Conservation (phyloP, 1,140 invertebrate species). For the Myzus persicae region DNA sequence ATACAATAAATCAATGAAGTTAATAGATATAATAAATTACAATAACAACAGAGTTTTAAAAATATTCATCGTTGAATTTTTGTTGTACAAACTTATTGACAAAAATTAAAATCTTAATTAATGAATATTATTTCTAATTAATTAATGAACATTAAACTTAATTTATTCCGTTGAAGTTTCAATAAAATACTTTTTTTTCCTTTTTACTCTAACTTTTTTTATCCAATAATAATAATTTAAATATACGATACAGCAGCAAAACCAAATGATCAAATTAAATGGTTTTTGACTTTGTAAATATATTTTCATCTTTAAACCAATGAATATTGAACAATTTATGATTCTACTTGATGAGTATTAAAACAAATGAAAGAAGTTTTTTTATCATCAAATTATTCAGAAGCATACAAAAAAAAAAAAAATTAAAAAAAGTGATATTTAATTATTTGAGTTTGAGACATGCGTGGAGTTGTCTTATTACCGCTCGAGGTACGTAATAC, state of each 20-base stretch:
- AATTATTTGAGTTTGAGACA: not conserved
- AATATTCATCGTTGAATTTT: not conserved
- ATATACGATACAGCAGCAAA: not conserved
- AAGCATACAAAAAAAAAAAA: not conserved
- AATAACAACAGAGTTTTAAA: slow-evolving; percentile 4
- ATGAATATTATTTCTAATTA: slow-evolving; percentile 14
- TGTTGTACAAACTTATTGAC: not conserved
- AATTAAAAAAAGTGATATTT: not conserved
- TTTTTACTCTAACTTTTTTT: not conserved
- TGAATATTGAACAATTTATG: not conserved
- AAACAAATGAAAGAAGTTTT: not conserved
- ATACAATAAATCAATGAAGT: not conserved
- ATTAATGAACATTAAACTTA: not conserved
- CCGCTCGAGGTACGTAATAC: not conserved
- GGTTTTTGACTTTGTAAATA: not conserved
- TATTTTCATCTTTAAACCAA: not conserved
- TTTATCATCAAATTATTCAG: not conserved
- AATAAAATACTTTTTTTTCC: not conserved
- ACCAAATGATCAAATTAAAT: not conserved
- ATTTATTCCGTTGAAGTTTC: not conserved
- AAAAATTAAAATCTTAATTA: not conserved
- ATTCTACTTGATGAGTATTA: not conserved
- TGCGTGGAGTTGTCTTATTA: not conserved
- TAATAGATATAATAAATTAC: slow-evolving; percentile 7
- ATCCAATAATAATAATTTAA: not conserved